Base-by-base conservation (phyloP, 1,140 invertebrate genomes). In the Drosophila nannoptera region DNA sequence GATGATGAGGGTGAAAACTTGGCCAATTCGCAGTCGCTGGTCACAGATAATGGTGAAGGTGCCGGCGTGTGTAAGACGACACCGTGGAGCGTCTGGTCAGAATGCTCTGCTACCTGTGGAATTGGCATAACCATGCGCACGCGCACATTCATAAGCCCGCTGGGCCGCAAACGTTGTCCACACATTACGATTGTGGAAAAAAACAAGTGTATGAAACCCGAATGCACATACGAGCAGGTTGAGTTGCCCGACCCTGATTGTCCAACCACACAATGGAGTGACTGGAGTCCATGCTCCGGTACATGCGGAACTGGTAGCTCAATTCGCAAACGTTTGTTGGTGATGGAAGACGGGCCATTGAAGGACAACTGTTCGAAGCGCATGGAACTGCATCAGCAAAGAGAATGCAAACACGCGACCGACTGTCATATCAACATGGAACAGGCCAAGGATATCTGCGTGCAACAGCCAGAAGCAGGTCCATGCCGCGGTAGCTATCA, bases 91-190 rank as follows among this genome's bases (percentile, higher is more conserved):
- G 88, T 77, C 22, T 97, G 95, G 96, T 94, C 94, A 5, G 92
- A 94, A 66, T 98, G 96, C 89, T 96, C 95, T 0, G 93, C 92
- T 1, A 94, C 94, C 7, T 98, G 97, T 88, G 96, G 96, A 1
- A 90, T 94, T 36, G 97, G 96, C 1, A 90, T 95, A 40, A 92
- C 91, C 84, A 94, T 95, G 89, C 91, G 96, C 33, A 93, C 92
- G 0, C 90, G 96, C 16, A 91, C 91, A 16, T 97, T 97, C 88
- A 72, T 93, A 1, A 92, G 96, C 87, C 92, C 91, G 31, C 92
- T 93, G 90, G 94, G 94, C 11, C 92, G 93, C 45, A 96, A 97
- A 88, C 95, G 94, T 61, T 96, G 95, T 76, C 91, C 93, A 7
- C 93, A 94, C 55, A 91, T 96, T 7, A 89, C 89, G 3, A 88